Conservation (phyloP, 2,113 vertebrate species). For the Limanda limanda region DNA sequence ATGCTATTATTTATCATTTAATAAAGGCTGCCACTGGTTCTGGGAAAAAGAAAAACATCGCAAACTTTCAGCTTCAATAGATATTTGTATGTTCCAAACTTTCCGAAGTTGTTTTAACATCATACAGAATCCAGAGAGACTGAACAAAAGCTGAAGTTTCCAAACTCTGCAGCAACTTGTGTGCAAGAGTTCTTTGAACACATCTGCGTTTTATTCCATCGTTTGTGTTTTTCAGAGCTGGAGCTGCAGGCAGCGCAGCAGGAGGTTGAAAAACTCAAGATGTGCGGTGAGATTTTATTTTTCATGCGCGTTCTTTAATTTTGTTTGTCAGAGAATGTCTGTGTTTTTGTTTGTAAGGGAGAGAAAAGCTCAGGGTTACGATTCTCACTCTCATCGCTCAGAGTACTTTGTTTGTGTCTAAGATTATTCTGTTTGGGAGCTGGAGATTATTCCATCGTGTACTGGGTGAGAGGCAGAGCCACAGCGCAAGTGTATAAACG, state of each 20-base stretch:
- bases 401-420: neutral
- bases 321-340: neutral
- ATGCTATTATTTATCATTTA: neutral
- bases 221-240: constrained; percentile 67
- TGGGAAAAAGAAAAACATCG: neutral
- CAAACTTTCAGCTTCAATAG: neutral
- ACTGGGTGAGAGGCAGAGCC: neutral
- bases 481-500: neutral
- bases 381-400: neutral
- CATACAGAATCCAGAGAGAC: neutral
- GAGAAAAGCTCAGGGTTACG: neutral
- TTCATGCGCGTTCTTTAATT: neutral
- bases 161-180: neutral
- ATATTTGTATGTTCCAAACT: neutral
- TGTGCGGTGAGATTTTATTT: constrained; percentile 68
- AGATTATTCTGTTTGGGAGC: neutral
- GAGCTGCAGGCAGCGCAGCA: constrained; percentile 74
- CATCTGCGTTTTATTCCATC: neutral
- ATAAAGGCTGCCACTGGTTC: neutral
- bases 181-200: neutral
- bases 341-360: neutral
- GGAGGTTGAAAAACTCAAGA: constrained; percentile 75
- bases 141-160: constrained; percentile 4
- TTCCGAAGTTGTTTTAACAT: neutral
- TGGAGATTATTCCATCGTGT: constrained; percentile 9